Conservation (phyloP, 2,113 vertebrate species). For the Podocnemis expansa region DNA sequence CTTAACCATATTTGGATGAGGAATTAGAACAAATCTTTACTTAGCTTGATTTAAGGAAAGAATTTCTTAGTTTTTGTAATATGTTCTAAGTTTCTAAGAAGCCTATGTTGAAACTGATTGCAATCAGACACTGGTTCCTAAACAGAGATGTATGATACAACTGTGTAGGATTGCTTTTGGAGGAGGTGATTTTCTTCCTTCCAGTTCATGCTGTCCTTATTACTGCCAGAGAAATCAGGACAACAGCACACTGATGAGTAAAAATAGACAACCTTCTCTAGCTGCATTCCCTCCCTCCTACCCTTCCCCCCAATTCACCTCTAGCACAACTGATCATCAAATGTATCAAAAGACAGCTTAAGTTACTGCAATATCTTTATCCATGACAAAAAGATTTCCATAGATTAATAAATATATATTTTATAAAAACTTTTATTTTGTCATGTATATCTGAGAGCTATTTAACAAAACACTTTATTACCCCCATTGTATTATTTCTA, state of each 20-base stretch:
- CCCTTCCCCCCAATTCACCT: slow-evolving; percentile 13
- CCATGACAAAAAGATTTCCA: not conserved
- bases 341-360: not conserved
- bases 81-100: not conserved
- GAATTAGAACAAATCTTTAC: not conserved
- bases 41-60: not conserved
- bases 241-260: slow-evolving; percentile 72
- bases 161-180: slow-evolving; percentile 70
- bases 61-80: not conserved
- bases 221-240: slow-evolving; percentile 79
- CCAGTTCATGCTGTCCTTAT: slow-evolving; percentile 76
- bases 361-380: not conserved
- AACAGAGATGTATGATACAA: slow-evolving; percentile 59
- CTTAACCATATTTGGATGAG: not conserved
- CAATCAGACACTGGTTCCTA: slow-evolving; percentile 62
- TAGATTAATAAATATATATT: not conserved
- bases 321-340: slow-evolving; percentile 9
- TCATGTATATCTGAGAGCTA: accelerated
- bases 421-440: not conserved
- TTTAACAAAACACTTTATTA: not conserved
- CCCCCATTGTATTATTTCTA: slow-evolving; percentile 16
- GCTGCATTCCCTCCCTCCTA: slow-evolving; percentile 37
- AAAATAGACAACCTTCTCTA: slow-evolving; percentile 79
- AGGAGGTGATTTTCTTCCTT: slow-evolving; percentile 62
- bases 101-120: not conserved